phyloP scores from a whole-genome alignment of 2,113 vertebrate genomes.

The Porphyrio hochstetteri region DNA sequence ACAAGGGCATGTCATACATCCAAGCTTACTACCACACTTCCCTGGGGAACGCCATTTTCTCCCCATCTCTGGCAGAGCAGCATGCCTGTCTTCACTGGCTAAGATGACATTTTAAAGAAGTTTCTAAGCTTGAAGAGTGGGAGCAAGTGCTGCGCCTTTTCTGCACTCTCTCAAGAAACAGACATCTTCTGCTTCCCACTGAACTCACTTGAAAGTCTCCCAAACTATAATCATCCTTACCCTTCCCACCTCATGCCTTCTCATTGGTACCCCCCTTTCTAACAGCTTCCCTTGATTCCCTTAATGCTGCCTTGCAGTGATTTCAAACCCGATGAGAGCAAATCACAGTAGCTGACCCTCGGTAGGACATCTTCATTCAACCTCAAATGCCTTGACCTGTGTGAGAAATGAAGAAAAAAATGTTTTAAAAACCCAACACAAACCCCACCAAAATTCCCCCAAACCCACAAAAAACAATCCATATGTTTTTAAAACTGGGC shows the following conservation, averaged over 20 bases:
- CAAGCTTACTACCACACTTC: neutral
- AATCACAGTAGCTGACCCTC: neutral
- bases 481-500: neutral
- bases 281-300: neutral
- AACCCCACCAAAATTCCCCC: neutral
- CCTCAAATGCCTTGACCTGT: neutral
- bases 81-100: neutral
- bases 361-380: neutral
- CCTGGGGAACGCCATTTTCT: fast-evolving
- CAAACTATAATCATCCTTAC: neutral
- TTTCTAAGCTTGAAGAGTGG: neutral
- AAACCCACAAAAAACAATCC: neutral
- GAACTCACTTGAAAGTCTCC: neutral
- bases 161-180: neutral
- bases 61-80: neutral
- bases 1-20: neutral
- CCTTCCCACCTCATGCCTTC: neutral
- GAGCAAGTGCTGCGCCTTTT: neutral
- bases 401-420: neutral
- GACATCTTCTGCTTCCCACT: neutral
- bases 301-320: neutral
- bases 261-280: neutral
- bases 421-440: neutral
- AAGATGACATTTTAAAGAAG: neutral
- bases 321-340: neutral